Conservation (phyloP, 2,797 vertebrate species). For the Lagorchestes hirsutus region DNA sequence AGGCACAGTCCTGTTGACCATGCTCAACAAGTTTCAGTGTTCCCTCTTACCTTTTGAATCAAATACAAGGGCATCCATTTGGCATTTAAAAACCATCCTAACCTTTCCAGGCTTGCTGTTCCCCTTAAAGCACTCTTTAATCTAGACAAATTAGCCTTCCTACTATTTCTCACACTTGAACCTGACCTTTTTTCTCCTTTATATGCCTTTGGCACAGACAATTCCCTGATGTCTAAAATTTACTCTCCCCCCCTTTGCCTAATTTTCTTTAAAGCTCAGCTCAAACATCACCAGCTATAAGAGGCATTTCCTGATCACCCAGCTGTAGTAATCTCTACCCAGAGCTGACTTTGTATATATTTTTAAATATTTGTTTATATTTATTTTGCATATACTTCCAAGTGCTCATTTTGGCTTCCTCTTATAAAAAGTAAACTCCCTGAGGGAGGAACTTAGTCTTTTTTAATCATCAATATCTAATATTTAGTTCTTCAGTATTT, state of each 20-base stretch:
- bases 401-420: background rate
- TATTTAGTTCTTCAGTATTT: background rate
- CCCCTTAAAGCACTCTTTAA: background rate
- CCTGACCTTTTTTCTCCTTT: background rate
- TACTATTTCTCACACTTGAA: background rate
- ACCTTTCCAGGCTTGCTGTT: background rate
- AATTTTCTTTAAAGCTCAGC: background rate
- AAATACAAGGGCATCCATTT: background rate
- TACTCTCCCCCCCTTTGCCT: background rate
- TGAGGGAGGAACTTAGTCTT: background rate
- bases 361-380: background rate
- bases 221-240: background rate
- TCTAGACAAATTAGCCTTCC: background rate
- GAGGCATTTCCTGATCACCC: background rate
- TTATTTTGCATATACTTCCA: background rate
- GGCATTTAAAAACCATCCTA: background rate
- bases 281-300: background rate
- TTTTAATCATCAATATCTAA: background rate
- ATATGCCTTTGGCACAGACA: background rate
- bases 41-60: background rate
- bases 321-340: background rate
- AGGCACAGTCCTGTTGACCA: background rate
- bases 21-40: background rate
- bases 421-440: background rate
- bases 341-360: background rate